phyloP scores from a whole-genome alignment of 2,797 vertebrate genomes.

The Acropternis orthonyx region DNA sequence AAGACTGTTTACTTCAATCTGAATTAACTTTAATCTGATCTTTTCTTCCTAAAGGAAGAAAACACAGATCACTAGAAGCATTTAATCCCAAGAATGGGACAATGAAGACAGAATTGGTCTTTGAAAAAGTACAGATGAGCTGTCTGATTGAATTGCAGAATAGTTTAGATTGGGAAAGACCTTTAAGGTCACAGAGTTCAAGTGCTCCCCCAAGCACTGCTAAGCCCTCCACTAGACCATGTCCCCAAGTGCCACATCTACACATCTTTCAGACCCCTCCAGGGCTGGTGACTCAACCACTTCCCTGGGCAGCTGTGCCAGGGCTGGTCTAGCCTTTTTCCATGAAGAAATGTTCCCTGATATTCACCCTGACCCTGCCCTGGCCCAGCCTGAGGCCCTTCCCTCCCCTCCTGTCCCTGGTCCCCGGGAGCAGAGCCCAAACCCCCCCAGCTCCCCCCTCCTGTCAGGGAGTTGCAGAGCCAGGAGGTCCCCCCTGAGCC shows the following conservation, averaged over 20 bases:
- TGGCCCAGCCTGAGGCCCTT: accelerated
- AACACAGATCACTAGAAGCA: background rate
- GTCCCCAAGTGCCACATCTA: too few relatives aligned
- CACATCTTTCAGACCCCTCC: background rate
- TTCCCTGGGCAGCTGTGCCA: background rate
- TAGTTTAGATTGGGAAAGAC: background rate
- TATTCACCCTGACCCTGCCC: too few relatives aligned
- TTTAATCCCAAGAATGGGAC: background rate
- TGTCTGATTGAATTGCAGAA: background rate
- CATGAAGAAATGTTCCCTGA: too few relatives aligned
- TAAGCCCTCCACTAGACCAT: background rate
- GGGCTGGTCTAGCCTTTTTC: too few relatives aligned
- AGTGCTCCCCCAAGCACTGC: background rate
- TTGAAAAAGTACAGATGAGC: background rate
- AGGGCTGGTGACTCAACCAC: background rate
- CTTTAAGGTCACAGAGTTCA: background rate
- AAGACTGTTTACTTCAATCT: background rate
- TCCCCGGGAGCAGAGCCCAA: background rate
- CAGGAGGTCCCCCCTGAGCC: background rate
- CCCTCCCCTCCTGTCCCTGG: accelerated
- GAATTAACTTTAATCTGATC: background rate
- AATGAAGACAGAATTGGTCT: background rate
- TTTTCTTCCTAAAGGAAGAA: background rate
- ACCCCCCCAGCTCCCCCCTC: accelerated
- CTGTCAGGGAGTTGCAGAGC: background rate